Percentiles rank a stretch among this genome's conserved stretches.
phyloP scores from a whole-genome alignment of 2,113 vertebrate species.

The Pavo muticus region DNA sequence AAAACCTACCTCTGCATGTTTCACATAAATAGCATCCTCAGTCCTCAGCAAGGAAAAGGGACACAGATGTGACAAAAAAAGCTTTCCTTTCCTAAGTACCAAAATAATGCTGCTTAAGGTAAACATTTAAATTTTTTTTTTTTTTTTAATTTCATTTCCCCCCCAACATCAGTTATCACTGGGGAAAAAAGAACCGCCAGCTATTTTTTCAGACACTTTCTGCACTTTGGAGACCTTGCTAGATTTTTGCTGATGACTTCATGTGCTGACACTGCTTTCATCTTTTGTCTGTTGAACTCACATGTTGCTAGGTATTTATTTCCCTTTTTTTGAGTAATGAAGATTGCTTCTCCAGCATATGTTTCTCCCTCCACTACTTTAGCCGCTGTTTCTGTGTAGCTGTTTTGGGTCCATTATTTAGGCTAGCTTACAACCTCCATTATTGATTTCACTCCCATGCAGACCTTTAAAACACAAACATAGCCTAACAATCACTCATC shows the following conservation, averaged over 20 bases:
- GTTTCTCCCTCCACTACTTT: not conserved
- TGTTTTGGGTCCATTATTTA: not conserved
- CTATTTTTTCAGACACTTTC: not conserved
- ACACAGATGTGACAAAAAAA: fast-evolving
- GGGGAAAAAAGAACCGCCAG: not conserved
- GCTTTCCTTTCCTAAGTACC: not conserved
- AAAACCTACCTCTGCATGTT: not conserved
- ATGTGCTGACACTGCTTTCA: not conserved
- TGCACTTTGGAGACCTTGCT: not conserved
- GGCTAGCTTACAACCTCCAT: not conserved
- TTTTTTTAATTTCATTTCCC: no score
- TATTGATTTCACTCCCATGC: not conserved
- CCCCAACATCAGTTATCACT: not conserved
- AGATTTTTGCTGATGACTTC: not conserved
- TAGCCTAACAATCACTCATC: not conserved
- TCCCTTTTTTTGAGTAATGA: fast-evolving
- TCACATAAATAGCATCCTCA: not conserved
- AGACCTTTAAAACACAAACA: not conserved
- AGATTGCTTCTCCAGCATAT: not conserved
- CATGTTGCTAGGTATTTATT: not conserved
- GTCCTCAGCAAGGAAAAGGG: not conserved
- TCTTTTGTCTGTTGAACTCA: not conserved
- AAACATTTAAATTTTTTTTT: not conserved
- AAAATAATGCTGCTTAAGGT: not conserved
- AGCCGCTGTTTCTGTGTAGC: not conserved